Conservation (phyloP, 2,888 invertebrate genomes). For the Steinernema hermaphroditum region DNA sequence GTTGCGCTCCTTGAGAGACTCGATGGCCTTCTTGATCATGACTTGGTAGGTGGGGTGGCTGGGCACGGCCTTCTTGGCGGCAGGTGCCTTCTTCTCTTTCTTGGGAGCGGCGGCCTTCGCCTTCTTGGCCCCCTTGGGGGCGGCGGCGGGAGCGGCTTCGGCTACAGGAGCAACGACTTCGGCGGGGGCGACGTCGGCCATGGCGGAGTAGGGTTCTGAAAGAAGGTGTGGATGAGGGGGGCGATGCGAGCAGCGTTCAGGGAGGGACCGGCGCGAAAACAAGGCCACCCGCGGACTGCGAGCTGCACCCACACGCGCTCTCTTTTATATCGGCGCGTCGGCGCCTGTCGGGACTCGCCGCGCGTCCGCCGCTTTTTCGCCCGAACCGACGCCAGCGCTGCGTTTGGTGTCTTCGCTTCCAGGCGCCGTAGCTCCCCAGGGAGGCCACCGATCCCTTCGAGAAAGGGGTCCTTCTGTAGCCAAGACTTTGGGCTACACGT, state of each 20-base stretch:
- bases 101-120: background rate
- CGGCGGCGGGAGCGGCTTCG: background rate
- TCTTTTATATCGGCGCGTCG: constrained; percentile 11
- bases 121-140: background rate
- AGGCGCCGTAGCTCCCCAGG: background rate
- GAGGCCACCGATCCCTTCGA: background rate
- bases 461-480: background rate
- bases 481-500: background rate
- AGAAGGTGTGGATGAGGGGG: background rate
- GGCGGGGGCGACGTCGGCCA: constrained; percentile 2
- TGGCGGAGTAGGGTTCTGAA: background rate
- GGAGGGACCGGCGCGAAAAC: background rate
- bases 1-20: background rate
- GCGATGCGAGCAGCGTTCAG: too few relatives aligned
- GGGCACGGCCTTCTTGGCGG: background rate
- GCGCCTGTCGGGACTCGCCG: constrained; percentile 11
- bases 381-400: background rate
- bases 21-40: constrained; percentile 14
- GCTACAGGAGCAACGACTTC: background rate
- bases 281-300: background rate
- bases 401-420: background rate
- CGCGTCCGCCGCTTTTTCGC: background rate
- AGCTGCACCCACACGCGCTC: background rate
- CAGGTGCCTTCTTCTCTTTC: background rate
- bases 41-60: background rate